Conservation (phyloP, 2,113 vertebrate species). For the Hipposideros armiger region DNA sequence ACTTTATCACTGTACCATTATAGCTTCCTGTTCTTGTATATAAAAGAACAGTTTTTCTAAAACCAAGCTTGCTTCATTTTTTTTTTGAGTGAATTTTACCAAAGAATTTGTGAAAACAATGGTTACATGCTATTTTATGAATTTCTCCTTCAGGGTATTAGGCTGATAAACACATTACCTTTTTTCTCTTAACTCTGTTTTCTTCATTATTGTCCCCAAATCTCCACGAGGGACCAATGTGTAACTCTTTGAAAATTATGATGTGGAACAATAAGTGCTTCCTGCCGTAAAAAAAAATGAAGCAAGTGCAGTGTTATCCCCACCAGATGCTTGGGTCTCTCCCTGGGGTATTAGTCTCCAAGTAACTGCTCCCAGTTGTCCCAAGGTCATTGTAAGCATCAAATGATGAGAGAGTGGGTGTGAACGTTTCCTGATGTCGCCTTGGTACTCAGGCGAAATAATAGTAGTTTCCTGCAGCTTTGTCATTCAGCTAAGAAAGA, state of each 20-base stretch:
- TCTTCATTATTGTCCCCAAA: constrained; percentile 33
- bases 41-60: constrained; percentile 31
- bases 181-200: constrained; percentile 54
- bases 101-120: not conserved
- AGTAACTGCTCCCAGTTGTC: constrained; percentile 59
- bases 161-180: not conserved
- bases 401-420: not conserved
- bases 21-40: not conserved
- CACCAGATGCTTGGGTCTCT: constrained; percentile 38
- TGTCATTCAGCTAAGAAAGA: not conserved
- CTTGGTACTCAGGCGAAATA: not conserved
- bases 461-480: not conserved
- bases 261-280: constrained; percentile 52
- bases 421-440: not conserved
- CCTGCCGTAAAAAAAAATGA: constrained; percentile 72
- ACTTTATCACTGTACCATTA: not conserved
- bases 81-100: not conserved
- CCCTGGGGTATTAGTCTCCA: constrained; percentile 59
- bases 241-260: constrained; percentile 61
- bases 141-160: not conserved
- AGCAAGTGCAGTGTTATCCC: constrained; percentile 57
- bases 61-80: not conserved
- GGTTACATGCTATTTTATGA: not conserved
- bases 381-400: not conserved
- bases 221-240: not conserved